phyloP scores from a whole-genome alignment of 2,888 invertebrate genomes.

The Troglohyphantes excavatus region DNA sequence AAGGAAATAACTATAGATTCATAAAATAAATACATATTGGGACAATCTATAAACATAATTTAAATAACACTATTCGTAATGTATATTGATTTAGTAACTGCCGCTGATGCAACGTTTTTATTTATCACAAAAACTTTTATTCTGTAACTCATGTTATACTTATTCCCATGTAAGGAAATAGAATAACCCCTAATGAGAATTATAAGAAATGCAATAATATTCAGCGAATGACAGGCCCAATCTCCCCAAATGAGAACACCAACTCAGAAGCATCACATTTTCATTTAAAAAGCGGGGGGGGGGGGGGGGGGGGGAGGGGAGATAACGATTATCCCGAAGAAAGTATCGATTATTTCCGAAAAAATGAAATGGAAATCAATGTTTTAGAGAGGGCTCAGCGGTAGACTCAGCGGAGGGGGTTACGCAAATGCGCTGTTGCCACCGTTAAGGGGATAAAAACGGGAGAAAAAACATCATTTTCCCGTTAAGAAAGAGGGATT shows the following conservation, averaged over 20 bases:
- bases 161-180: no score
- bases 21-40: no score
- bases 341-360: slow-evolving; percentile 61
- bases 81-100: no score
- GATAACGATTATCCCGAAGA: slow-evolving; percentile 37
- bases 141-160: no score
- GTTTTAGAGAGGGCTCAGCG: not conserved
- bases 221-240: not conserved
- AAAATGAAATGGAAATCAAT: slow-evolving; percentile 64
- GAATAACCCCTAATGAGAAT: not conserved
- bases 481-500: slow-evolving; percentile 62
- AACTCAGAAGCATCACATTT: slow-evolving; percentile 34
- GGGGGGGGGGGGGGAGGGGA: slow-evolving; percentile 1
- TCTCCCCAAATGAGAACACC: not conserved
- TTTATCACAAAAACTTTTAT: no score
- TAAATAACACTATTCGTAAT: no score
- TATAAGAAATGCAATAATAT: slow-evolving; percentile 9
- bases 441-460: not conserved
- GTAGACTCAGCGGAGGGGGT: not conserved
- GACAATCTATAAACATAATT: no score
- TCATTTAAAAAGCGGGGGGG: slow-evolving; percentile 24
- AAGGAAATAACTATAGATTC: no score
- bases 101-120: no score
- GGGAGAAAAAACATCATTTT: slow-evolving; percentile 71
- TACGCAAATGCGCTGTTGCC: slow-evolving; percentile 18